Evolutionary conservation across 2,113 vertebrate genomes (phyloP), one percentile per base, ranked within the genome.

Genomic region (Sclerurus mexicanus): DNA sequence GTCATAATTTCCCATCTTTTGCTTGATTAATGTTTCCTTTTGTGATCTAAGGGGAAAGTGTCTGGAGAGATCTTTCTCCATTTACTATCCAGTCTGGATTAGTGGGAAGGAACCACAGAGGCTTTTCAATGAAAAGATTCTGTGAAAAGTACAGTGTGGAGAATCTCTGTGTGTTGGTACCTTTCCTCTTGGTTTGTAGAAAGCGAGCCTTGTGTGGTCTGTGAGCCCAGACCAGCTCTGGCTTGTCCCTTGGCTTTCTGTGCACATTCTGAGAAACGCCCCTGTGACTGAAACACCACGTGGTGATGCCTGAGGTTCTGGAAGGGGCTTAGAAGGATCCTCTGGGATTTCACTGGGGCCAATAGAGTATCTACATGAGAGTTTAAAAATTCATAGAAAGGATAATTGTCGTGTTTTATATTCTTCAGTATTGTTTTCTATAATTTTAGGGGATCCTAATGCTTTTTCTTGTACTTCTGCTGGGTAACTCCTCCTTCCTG

Each of bases 1-100:
- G 98, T 97, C 98, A 98, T 97, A 96, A 98, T 98, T 98, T 98
- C 97, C 97, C 98, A 98, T 98, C 97, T 98, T 98, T 97, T 95
- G 39, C 95, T 97, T 98, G 97, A 98, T 98, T 98, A 97, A 98
- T 98, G 81, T 97, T 98, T 98, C 97, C 98, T 97, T 97, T 97
- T 86, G 90, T 97, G 96, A 97, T 97, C 96, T 96, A 95, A 97
- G 97, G 87, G 93, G 96, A 97, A 98, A 96, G 90, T 90, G 87
- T 96, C 96, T 95, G 93, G 93, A 97, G 97, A 93, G 90, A 96
- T 97, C 89, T 95, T 95, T 96, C 92, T 80, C 55, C 87, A 50
- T 71, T 44, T 88, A 85, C 78, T 58, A 60, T 69, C 73, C 66
- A 92, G 69, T 68, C 86, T 78, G 59, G 89, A 96, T 91, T 85